Evolutionary conservation across 1,140 invertebrate species (phyloP).

Genomic region (Hermetia illucens): DNA sequence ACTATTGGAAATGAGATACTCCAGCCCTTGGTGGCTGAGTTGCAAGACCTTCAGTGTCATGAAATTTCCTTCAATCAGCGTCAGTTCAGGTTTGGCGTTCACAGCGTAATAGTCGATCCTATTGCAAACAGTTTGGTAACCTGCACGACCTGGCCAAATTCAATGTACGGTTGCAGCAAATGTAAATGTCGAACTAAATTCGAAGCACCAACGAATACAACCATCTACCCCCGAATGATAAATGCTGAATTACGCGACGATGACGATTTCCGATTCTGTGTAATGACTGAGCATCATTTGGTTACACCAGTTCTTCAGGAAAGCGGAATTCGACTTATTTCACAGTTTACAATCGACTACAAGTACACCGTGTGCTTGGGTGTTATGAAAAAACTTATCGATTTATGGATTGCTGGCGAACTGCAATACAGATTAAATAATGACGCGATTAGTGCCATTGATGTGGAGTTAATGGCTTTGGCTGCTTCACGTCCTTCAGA

Average conservation of each 20-base stretch:
- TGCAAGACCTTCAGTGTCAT: constrained; percentile 1
- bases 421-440: constrained; percentile 7
- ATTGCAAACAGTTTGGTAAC: constrained; percentile 3
- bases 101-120: constrained; percentile 4
- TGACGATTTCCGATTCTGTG: constrained; percentile 3
- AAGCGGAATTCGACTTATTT: constrained; percentile 12
- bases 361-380: constrained; percentile 17
- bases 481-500: constrained; percentile 11
- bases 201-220: neutral
- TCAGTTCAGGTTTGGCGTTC: too few species aligned
- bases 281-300: constrained; percentile 6
- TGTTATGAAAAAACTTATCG: constrained; percentile 15
- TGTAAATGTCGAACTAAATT: neutral
- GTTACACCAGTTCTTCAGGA: constrained; percentile 5
- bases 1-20: constrained; percentile 6
- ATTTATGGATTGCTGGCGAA: constrained; percentile 12
- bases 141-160: constrained; percentile 3
- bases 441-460: constrained; percentile 2
- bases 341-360: constrained; percentile 15
- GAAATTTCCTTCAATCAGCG: constrained; percentile 2
- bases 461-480: constrained; percentile 5
- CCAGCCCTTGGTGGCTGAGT: constrained; percentile 3
- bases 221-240: constrained; percentile 2
- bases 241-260: neutral
- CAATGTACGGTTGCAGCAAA: constrained; percentile 4